Conservation (phyloP, 30 jellyfish, hydroid and myxozoan species). For the Catostylus mosaicus region DNA sequence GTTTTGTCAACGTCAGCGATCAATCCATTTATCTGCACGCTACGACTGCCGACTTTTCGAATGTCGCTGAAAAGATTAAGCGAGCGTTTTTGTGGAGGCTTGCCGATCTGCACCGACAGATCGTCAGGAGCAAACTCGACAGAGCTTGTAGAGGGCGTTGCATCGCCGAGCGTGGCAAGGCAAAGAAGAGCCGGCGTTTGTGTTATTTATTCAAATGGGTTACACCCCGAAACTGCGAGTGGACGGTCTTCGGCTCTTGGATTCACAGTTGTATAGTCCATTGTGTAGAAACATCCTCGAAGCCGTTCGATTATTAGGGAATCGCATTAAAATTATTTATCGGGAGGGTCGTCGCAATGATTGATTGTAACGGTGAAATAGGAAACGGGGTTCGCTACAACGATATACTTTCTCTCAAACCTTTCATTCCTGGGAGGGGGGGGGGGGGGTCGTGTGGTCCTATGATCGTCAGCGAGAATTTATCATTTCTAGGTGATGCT, state of each 20-base stretch:
- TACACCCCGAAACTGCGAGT: background rate
- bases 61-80: slow-evolving; percentile 5
- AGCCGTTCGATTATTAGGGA: too few species aligned
- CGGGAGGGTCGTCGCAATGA: too few species aligned
- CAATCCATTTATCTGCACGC: slow-evolving; percentile 73
- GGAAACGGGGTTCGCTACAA: too few species aligned
- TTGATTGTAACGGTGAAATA: too few species aligned
- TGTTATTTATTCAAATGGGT: slow-evolving; percentile 30
- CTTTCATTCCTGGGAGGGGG: too few species aligned
- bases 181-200: slow-evolving; percentile 26
- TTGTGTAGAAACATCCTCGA: too few species aligned
- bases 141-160: slow-evolving; percentile 24
- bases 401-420: too few species aligned
- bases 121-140: slow-evolving; percentile 9
- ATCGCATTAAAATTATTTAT: too few species aligned
- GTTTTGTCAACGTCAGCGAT: slow-evolving; percentile 60
- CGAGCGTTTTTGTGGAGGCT: background rate
- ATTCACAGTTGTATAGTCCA: slow-evolving; percentile 2
- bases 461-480: too few species aligned
- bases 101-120: background rate
- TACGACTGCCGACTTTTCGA: slow-evolving; percentile 75
- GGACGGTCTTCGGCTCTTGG: slow-evolving; percentile 25
- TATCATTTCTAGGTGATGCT: too few species aligned
- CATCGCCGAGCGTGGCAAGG: slow-evolving; percentile 17
- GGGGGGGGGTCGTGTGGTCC: too few species aligned